Conservation (phyloP, 1,140 invertebrate species). For the Drosophila simulans region DNA sequence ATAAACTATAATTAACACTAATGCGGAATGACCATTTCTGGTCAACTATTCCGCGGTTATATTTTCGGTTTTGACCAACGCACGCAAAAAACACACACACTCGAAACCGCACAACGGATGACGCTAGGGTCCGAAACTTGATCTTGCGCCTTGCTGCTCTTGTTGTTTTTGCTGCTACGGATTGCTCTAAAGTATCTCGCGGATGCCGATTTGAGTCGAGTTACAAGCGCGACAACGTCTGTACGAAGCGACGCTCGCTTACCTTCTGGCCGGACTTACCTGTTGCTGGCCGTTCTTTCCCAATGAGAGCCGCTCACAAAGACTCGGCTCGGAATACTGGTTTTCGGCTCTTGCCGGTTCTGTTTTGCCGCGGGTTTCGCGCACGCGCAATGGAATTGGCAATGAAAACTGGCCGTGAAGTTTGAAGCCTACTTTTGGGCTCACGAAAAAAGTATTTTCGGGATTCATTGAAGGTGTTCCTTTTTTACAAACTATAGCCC, state of each 20-base stretch:
- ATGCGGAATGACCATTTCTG: conserved; percentile 33
- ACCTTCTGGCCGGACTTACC: conserved; percentile 73
- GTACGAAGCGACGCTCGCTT: conserved; percentile 71
- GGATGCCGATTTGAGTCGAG: conserved; percentile 11
- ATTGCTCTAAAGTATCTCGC: conserved; percentile 26
- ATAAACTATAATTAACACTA: conserved; percentile 30
- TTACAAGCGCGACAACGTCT: conserved; percentile 70
- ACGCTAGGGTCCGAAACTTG: conserved; percentile 76
- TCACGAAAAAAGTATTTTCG: neutral
- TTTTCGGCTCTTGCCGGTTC: conserved; percentile 70
- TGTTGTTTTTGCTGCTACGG: conserved; percentile 24
- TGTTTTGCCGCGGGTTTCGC: conserved; percentile 72
- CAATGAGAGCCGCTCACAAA: conserved; percentile 8
- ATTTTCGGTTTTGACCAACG: conserved; percentile 42
- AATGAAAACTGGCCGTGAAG: conserved; percentile 36
- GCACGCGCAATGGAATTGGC: conserved; percentile 65
- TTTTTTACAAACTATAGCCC: too few species aligned
- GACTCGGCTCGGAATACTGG: conserved; percentile 57
- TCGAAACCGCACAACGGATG: conserved; percentile 51
- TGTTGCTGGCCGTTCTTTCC: conserved; percentile 60
- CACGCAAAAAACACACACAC: conserved; percentile 46
- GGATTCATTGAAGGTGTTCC: too few species aligned
- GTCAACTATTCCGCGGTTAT: conserved; percentile 39
- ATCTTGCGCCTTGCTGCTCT: conserved; percentile 48
- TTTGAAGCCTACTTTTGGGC: conserved; percentile 20